Conservation (phyloP, 2,797 vertebrate species). For the Myoxocephalus aenaeus region DNA sequence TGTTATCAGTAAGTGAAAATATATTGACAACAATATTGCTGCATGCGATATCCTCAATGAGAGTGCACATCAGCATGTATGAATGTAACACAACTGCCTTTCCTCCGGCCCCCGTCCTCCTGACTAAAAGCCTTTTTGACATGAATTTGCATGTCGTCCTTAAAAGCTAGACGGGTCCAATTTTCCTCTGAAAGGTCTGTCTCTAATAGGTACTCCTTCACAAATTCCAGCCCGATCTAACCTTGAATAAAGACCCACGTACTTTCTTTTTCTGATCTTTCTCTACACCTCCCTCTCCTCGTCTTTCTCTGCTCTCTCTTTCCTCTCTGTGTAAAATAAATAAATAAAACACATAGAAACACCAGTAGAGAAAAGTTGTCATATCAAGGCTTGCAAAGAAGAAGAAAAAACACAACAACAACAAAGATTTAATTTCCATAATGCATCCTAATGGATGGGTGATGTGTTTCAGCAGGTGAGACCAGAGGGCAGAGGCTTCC, state of each 20-base stretch:
- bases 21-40: constrained; percentile 60
- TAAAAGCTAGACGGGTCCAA: constrained; percentile 95
- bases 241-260: constrained; percentile 88
- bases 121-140: constrained; percentile 83
- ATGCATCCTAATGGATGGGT: constrained; percentile 85
- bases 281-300: constrained; percentile 33
- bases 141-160: constrained; percentile 97
- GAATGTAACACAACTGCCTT: constrained; percentile 70
- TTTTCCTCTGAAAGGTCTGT: constrained; percentile 95
- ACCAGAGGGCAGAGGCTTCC: constrained; percentile 80
- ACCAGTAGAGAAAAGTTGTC: constrained; percentile 44
- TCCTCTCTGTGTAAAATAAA: constrained; percentile 15
- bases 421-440: constrained; percentile 84
- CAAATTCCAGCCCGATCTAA: constrained; percentile 91
- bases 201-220: constrained; percentile 94
- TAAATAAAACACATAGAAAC: constrained; percentile 2
- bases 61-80: constrained; percentile 64
- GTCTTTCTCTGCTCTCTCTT: constrained; percentile 56
- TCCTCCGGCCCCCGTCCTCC: constrained; percentile 65
- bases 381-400: constrained; percentile 61
- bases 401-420: constrained; percentile 49
- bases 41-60: constrained; percentile 41
- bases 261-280: constrained; percentile 42
- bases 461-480: constrained; percentile 79
- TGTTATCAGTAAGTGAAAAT: not conserved